Evolutionary conservation across 2,888 invertebrate genomes (phyloP).

Genomic region (Spisula solida): DNA sequence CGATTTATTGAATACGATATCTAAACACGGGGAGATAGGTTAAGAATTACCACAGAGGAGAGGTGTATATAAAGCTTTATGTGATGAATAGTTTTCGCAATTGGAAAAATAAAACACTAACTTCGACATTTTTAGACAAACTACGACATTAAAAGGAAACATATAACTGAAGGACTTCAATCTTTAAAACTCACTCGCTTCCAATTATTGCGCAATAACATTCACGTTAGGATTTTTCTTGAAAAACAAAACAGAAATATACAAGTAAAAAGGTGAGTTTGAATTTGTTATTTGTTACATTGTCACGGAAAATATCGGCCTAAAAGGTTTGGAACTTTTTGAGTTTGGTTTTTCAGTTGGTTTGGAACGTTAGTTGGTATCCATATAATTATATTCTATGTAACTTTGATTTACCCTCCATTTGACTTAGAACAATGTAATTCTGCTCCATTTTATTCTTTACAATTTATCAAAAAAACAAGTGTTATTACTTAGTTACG

Average conservation of each 20-base stretch:
- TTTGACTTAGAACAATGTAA: too few relatives aligned
- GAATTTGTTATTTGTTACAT: too few relatives aligned
- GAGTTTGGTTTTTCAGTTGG: too few relatives aligned
- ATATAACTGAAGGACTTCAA: neutral
- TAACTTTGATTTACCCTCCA: too few relatives aligned
- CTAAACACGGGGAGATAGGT: neutral
- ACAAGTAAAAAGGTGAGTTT: neutral
- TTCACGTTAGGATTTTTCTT: neutral
- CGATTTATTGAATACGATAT: slow-evolving; percentile 15
- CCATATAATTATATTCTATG: too few relatives aligned
- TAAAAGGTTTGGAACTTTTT: too few relatives aligned
- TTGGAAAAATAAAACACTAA: neutral
- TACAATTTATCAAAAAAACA: too few relatives aligned
- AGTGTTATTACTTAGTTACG: too few relatives aligned
- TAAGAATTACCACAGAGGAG: neutral
- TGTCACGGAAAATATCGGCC: too few relatives aligned
- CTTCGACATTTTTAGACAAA: neutral
- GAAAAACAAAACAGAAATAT: neutral
- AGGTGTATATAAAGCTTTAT: slow-evolving; percentile 3
- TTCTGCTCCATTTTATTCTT: too few relatives aligned
- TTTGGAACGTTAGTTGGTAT: too few relatives aligned
- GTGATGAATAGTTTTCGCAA: slow-evolving; percentile 3
- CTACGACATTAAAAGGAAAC: neutral
- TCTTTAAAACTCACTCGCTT: neutral
- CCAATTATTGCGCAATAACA: neutral